Base-by-base conservation (phyloP, 2,797 vertebrate species). In the Aplochiton taeniatus region DNA sequence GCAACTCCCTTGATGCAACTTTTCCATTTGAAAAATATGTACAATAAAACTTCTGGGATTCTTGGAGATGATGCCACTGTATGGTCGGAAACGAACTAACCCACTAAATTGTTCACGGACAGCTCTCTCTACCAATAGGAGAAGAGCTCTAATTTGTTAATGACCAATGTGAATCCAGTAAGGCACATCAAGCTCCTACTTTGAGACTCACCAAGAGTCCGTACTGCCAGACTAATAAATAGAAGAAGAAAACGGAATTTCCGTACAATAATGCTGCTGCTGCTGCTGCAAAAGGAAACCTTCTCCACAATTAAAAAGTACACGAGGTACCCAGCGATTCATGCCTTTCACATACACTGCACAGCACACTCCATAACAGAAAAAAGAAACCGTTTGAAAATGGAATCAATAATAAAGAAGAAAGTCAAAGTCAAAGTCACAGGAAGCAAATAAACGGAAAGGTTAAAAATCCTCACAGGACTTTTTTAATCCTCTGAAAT, bases 131-230 rank as follows among this genome's bases (percentile, higher is more conserved):
- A 71, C 58, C 52, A 68, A 82, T 62, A 75, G 63, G 83, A 76
- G 67, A 82, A 75, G 75, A 65, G 65, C 53, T 46, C 20, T 60
- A 61, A 72, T 44, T 72, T 72, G 66, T 50, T 42, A 18, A 84
- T 78, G 77, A 85, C 85, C 74, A 71, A 77, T 85, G 79, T 83
- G 83, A 85, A 86, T 90, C 84, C 85, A 81, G 84, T 87, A 94
- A 93, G 93, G 93, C 92, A 94, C 92, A 85, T 91, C 88, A 88
- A 85, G 87, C 86, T 87, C 85, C 83, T 85, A 86, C 80, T 87
- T 75, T 74, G 85, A 88, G 87, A 90, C 75, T 86, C 73, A 83
- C 85, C 6, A 2, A 31, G 31, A 31, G 31, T 85, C 80, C 83
- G 73, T 84, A 75, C 79, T 83, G 82, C 74, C 75, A 70, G 82